Conservation (phyloP, 1,140 invertebrate genomes). For the Tetranychus urticae region DNA sequence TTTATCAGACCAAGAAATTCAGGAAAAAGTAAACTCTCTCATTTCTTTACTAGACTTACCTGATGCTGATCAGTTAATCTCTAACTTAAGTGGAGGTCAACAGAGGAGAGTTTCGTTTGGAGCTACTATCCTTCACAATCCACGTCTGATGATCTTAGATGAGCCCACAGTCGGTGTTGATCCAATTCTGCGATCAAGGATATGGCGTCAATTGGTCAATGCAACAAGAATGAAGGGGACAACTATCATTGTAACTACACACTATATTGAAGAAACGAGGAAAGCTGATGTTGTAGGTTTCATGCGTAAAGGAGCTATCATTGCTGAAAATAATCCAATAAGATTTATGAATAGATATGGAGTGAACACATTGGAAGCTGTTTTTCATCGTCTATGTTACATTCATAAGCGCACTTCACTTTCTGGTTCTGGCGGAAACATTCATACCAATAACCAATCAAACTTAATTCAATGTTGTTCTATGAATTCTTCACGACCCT, state of each 20-base stretch:
- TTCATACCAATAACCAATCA: neutral
- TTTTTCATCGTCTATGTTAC: conserved; percentile 65
- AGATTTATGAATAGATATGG: conserved; percentile 53
- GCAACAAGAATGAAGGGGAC: conserved; percentile 26
- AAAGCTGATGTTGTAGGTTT: conserved; percentile 27
- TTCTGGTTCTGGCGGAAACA: neutral
- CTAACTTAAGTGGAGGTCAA: conserved; percentile 50
- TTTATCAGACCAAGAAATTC: neutral
- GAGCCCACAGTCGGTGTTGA: conserved; percentile 26
- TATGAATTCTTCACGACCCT: no score
- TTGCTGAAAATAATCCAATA: conserved; percentile 72
- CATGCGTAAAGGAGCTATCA: conserved; percentile 11
- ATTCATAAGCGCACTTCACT: neutral
- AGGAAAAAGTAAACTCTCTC: conserved; percentile 3
- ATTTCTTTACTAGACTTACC: conserved; percentile 5
- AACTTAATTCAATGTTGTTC: neutral
- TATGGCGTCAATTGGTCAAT: conserved; percentile 11
- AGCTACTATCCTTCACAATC: conserved; percentile 40
- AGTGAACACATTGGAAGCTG: conserved; percentile 62
- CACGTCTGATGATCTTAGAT: conserved; percentile 22
- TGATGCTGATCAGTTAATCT: neutral
- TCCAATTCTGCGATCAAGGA: conserved; percentile 16
- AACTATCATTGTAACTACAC: conserved; percentile 24
- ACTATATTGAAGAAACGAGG: conserved; percentile 24
- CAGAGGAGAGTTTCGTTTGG: conserved; percentile 74